Evolutionary conservation across 64 coral and sea anemone species (phyloP).

Genomic region (Catalaphyllia jardinei): DNA sequence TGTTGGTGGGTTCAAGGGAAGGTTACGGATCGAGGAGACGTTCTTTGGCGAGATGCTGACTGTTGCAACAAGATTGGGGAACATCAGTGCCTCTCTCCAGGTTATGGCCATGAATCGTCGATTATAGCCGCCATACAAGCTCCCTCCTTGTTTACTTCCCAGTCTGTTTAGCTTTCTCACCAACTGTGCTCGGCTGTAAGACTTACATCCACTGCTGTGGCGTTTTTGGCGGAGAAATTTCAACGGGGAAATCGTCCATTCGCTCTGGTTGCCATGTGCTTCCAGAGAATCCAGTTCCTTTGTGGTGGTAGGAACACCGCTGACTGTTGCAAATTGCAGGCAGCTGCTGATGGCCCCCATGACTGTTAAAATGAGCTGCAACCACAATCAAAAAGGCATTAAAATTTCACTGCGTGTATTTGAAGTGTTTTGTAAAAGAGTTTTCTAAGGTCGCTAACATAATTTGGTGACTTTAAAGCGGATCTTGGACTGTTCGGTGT

Average conservation of each 20-base stretch:
- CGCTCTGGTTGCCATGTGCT: not conserved
- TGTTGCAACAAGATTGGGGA: not conserved
- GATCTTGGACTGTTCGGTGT: no score
- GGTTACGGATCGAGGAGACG: not conserved
- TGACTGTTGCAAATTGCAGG: not conserved
- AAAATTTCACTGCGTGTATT: not conserved
- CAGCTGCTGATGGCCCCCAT: not conserved
- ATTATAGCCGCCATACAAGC: conserved; percentile 32
- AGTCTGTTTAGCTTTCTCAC: not conserved
- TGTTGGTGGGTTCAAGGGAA: not conserved
- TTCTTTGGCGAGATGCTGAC: not conserved
- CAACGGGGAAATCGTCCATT: not conserved
- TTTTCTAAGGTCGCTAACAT: no score
- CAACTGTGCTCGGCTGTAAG: not conserved
- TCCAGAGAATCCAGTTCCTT: not conserved
- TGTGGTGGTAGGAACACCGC: not conserved
- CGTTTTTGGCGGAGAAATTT: not conserved
- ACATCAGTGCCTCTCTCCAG: not conserved
- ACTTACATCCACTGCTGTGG: not conserved
- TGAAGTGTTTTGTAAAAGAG: no score
- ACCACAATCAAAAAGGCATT: not conserved
- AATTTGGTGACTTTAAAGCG: no score
- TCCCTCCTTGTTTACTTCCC: not conserved
- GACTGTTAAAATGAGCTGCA: not conserved
- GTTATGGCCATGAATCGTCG: conserved; percentile 47